Evolutionary conservation across 2,797 vertebrate genomes (phyloP).

Genomic region (Phalanger gymnotis): DNA sequence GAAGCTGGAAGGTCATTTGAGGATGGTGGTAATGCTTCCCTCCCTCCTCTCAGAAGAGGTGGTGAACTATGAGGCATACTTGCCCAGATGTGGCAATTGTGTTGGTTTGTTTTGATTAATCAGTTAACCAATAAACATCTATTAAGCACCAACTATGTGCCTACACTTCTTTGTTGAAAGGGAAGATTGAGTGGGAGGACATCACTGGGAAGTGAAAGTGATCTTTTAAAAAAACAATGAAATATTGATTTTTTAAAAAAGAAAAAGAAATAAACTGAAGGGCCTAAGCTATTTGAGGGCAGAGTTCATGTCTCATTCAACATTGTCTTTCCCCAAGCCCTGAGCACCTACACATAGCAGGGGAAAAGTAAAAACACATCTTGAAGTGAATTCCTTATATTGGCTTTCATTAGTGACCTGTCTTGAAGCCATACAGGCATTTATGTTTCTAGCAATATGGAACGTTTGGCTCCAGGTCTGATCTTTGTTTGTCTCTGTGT

Average conservation of each 20-base stretch:
- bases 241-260: background rate
- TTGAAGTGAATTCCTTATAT: background rate
- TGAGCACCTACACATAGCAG: background rate
- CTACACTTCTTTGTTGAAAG: background rate
- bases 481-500: conserved; percentile 16
- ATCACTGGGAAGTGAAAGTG: background rate
- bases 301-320: background rate
- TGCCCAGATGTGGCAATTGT: background rate
- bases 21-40: background rate
- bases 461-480: background rate
- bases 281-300: background rate
- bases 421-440: background rate
- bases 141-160: background rate
- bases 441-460: background rate
- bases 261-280: background rate
- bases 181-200: background rate
- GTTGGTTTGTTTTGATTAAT: background rate
- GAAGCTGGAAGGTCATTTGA: background rate
- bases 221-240: background rate
- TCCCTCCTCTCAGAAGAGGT: background rate
- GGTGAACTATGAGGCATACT: background rate
- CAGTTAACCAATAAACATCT: background rate
- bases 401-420: background rate
- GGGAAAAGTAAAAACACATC: background rate
- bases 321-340: background rate